These are phyloP conservation scores for Meta bourneti DNA, from an alignment of 2,888 invertebrate genomes.

Conservation along the genomic window DNA sequence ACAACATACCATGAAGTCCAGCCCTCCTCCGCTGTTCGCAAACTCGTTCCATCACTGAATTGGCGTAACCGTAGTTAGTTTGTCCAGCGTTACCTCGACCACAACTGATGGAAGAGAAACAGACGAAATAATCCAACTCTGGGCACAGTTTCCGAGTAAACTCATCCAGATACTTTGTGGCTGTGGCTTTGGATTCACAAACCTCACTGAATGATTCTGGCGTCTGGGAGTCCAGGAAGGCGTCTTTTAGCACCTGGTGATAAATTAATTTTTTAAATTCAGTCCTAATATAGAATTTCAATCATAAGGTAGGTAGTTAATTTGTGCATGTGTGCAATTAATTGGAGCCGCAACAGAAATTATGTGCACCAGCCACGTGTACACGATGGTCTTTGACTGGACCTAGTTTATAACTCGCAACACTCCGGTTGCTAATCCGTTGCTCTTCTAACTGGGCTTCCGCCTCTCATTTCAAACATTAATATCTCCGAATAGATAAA, in stretches of 20 bases:
- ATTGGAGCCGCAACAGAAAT: background rate
- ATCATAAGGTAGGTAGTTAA: too few relatives aligned
- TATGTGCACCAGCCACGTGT: too few relatives aligned
- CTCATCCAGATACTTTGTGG: slow-evolving; percentile 90
- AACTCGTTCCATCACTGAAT: slow-evolving; percentile 97
- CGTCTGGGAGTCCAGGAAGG: slow-evolving; percentile 91
- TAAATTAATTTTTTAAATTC: slow-evolving; percentile 82
- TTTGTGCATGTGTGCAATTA: background rate
- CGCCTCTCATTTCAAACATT: background rate
- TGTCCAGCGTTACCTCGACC: slow-evolving; percentile 98
- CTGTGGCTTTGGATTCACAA: slow-evolving; percentile 90
- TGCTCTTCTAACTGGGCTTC: too few relatives aligned
- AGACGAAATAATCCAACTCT: slow-evolving; percentile 92
- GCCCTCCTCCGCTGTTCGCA: slow-evolving; percentile 91
- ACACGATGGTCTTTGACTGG: too few relatives aligned
- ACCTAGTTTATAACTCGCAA: too few relatives aligned
- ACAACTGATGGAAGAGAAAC: slow-evolving; percentile 83
- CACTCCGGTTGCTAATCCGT: too few relatives aligned
- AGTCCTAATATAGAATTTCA: too few relatives aligned
- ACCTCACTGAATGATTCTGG: slow-evolving; percentile 90
- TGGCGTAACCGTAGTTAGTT: slow-evolving; percentile 95
- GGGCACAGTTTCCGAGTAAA: slow-evolving; percentile 89
- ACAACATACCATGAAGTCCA: slow-evolving; percentile 87
- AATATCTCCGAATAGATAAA: background rate
- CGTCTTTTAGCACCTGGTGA: slow-evolving; percentile 88